Percentiles rank a stretch among this genome's conserved stretches.
These are phyloP conservation scores for crab-eating macaque (Macaca fascicularis) DNA, from an alignment of 2,113 vertebrate genomes.

Conservation along the genomic window T2T-MFA8v1.1 NC_088379.1:131966501-131967000, in stretches of 20 bases:
- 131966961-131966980: no score
- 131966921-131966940: no score
- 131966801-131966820: neutral
- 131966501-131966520: slow-evolving; percentile 30
- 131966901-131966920: no score
- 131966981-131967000: no score
- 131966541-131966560: slow-evolving; percentile 34
- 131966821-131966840: neutral
- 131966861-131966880: neutral
- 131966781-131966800: neutral
- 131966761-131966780: neutral
- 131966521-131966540: slow-evolving; percentile 16
- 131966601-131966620: neutral
- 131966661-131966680: neutral
- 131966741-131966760: neutral
- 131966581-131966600: neutral
- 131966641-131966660: neutral
- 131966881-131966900: no score
- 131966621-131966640: neutral
- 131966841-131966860: neutral
- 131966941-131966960: no score
- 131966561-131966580: neutral
- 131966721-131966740: neutral
- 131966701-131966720: neutral
- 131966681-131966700: neutral